Conservation (phyloP, 2,113 vertebrate species). For the Tamias sibiricus region DNA sequence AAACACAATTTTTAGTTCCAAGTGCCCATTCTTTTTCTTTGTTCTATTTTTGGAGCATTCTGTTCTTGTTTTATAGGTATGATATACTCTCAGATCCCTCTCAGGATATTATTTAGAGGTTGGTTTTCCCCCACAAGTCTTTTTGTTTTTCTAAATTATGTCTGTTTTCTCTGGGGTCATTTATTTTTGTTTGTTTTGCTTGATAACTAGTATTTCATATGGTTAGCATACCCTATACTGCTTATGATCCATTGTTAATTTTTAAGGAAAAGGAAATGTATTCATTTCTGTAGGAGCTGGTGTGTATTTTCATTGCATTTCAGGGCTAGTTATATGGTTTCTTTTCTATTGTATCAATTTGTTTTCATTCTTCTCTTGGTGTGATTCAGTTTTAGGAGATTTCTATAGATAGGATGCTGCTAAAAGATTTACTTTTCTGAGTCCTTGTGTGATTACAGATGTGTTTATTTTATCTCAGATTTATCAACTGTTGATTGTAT, state of each 20-base stretch:
- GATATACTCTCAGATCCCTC: neutral
- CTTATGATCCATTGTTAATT: neutral
- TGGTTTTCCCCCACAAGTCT: neutral
- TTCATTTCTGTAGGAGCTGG: neutral
- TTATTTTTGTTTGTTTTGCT: neutral
- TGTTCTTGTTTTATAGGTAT: neutral
- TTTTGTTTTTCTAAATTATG: neutral
- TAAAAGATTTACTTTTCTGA: neutral
- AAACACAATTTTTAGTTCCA: neutral
- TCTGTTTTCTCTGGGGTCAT: neutral
- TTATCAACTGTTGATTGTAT: neutral
- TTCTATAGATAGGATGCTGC: neutral
- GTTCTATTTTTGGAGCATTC: neutral
- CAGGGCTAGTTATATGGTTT: neutral
- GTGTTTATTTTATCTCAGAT: neutral
- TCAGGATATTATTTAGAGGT: neutral
- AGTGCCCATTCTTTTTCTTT: neutral
- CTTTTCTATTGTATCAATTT: neutral
- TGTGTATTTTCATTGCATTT: neutral
- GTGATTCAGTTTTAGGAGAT: neutral
- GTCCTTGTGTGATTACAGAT: neutral
- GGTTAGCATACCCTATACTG: neutral
- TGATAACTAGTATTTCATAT: neutral
- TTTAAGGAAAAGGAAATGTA: neutral
- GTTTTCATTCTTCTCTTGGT: neutral